Conservation (phyloP, 1,140 invertebrate genomes). For the Bombus terrestris region DNA sequence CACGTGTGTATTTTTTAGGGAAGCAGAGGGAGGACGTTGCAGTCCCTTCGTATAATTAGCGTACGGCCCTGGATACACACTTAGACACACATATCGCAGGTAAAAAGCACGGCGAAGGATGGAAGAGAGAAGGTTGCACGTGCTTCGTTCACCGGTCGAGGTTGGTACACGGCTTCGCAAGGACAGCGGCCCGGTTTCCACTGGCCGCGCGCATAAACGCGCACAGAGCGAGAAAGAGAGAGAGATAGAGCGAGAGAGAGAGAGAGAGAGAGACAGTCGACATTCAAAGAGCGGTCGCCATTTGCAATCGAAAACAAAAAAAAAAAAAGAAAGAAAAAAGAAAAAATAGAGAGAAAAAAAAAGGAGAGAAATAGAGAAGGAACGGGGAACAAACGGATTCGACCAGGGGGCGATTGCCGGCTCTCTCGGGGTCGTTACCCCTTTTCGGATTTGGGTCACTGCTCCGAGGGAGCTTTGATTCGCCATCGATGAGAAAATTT, state of each 20-base stretch:
- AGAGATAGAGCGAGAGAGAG: too few relatives aligned
- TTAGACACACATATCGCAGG: slow-evolving; percentile 39
- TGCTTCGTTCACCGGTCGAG: slow-evolving; percentile 63
- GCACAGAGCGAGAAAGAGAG: not conserved
- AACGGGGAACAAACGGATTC: slow-evolving; percentile 73
- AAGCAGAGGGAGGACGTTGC: not conserved
- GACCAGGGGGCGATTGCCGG: slow-evolving; percentile 68
- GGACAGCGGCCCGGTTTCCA: slow-evolving; percentile 76
- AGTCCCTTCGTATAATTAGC: slow-evolving; percentile 38
- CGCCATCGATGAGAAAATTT: slow-evolving; percentile 65
- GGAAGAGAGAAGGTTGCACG: slow-evolving; percentile 54
- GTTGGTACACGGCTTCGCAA: slow-evolving; percentile 65
- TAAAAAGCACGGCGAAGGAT: slow-evolving; percentile 57
- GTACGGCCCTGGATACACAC: slow-evolving; percentile 41
- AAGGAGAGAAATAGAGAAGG: slow-evolving; percentile 50
- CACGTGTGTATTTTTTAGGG: not conserved
- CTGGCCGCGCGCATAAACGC: slow-evolving; percentile 35
- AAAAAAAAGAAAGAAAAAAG: slow-evolving; percentile 37
- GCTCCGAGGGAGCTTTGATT: slow-evolving; percentile 55
- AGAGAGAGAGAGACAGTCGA: slow-evolving; percentile 21
- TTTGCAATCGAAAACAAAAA: slow-evolving; percentile 75
- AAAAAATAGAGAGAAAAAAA: slow-evolving; percentile 30
- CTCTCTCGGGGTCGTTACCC: slow-evolving; percentile 79
- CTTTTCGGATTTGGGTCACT: slow-evolving; percentile 77
- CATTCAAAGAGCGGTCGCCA: slow-evolving; percentile 75